phyloP scores from a whole-genome alignment of 2,888 invertebrate species.

The Periphyllus acericola region DNA sequence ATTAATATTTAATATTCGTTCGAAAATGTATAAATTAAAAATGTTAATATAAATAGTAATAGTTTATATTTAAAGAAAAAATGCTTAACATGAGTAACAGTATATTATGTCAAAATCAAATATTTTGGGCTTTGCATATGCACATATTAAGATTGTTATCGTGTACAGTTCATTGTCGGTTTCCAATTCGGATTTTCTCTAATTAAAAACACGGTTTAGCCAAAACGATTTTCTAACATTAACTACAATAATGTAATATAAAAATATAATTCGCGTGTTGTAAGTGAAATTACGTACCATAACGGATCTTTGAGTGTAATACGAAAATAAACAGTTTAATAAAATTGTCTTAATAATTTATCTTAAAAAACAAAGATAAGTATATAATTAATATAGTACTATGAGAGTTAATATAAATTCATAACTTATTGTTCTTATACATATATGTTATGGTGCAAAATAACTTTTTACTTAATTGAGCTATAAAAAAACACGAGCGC shows the following conservation, averaged over 20 bases:
- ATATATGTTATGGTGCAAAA: constrained; percentile 36
- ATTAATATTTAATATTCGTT: background rate
- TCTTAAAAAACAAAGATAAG: constrained; percentile 31
- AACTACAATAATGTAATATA: constrained; percentile 42
- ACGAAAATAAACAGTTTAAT: constrained; percentile 37
- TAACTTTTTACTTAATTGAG: constrained; percentile 44
- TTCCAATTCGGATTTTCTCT: constrained; percentile 57
- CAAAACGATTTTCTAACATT: constrained; percentile 51
- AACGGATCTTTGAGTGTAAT: constrained; percentile 37
- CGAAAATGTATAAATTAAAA: background rate
- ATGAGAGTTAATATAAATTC: constrained; percentile 29
- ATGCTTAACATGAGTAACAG: constrained; percentile 26
- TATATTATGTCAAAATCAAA: constrained; percentile 44
- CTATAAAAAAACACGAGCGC: constrained; percentile 27
- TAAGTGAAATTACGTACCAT: constrained; percentile 47
- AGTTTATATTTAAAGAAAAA: constrained; percentile 39
- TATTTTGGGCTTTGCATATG: constrained; percentile 9
- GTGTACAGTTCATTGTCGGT: constrained; percentile 47
- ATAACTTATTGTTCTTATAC: constrained; percentile 20
- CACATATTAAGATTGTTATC: constrained; percentile 47
- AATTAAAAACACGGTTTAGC: constrained; percentile 53
- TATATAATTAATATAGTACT: constrained; percentile 6
- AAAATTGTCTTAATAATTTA: constrained; percentile 22
- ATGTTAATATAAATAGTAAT: constrained; percentile 8
- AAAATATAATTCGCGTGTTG: constrained; percentile 56